Evolutionary conservation across 2,888 invertebrate species (phyloP).

Genomic region (Pediacus dermestoides): DNA sequence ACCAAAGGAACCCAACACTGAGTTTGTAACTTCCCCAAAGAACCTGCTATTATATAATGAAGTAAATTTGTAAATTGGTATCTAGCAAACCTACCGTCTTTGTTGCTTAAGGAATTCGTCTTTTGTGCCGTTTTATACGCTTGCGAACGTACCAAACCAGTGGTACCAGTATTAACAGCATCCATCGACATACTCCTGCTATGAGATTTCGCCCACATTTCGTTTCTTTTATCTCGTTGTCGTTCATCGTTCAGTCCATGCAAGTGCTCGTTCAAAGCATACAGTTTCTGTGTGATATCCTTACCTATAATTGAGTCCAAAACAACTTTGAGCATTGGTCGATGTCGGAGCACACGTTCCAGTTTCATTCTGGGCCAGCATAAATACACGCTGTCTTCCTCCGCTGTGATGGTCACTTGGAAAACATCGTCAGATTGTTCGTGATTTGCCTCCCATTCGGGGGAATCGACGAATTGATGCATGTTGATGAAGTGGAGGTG

Average conservation of each 20-base stretch:
- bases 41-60: constrained; percentile 52
- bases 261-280: constrained; percentile 75
- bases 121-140: constrained; percentile 56
- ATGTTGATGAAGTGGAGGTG: constrained; percentile 76
- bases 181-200: constrained; percentile 73
- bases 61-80: constrained; percentile 17
- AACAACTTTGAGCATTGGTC: constrained; percentile 71
- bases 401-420: constrained; percentile 76
- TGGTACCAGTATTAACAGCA: constrained; percentile 73
- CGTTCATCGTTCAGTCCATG: constrained; percentile 52
- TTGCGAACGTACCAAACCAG: constrained; percentile 67
- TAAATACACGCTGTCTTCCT: constrained; percentile 72
- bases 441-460: constrained; percentile 81
- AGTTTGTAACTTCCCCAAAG: constrained; percentile 51
- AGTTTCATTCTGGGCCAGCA: constrained; percentile 78
- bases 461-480: constrained; percentile 85
- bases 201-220: constrained; percentile 51
- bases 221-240: constrained; percentile 42
- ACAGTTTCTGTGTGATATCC: constrained; percentile 81
- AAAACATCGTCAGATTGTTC: constrained; percentile 75
- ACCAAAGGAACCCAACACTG: constrained; percentile 67
- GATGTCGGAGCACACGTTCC: constrained; percentile 68
- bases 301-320: constrained; percentile 77
- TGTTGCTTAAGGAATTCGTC: constrained; percentile 49
- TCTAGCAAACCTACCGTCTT: constrained; percentile 46